Evolutionary conservation across 2,888 invertebrate genomes (phyloP).

Genomic region (Agonopterix arenella): DNA sequence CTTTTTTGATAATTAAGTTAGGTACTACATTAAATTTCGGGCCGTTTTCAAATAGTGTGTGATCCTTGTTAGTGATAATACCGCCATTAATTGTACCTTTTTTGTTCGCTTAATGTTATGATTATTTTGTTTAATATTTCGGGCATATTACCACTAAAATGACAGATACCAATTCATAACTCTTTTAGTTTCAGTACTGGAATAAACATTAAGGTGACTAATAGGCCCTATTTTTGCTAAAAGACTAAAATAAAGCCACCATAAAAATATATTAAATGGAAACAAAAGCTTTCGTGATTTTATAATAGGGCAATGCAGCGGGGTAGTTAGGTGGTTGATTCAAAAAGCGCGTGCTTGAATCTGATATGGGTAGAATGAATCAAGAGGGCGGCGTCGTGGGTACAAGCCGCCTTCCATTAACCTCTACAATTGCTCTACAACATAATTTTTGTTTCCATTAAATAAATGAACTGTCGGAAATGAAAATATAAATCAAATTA

Average conservation of each 20-base stretch:
- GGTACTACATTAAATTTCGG: too few species aligned
- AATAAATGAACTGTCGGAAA: constrained; percentile 50
- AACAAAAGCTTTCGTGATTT: constrained; percentile 28
- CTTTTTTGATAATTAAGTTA: too few species aligned
- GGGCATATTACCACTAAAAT: too few species aligned
- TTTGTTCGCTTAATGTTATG: too few species aligned
- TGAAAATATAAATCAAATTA: constrained; percentile 49
- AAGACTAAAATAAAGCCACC: constrained; percentile 4
- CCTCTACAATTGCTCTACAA: constrained; percentile 39
- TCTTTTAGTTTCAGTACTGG: too few species aligned
- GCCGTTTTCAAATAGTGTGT: too few species aligned
- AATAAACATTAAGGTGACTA: too few species aligned
- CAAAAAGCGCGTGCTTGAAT: constrained; percentile 53
- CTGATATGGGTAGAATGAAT: constrained; percentile 43
- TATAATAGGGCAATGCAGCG: constrained; percentile 26
- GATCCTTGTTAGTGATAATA: too few species aligned
- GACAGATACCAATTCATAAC: too few species aligned
- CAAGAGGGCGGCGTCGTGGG: constrained; percentile 25
- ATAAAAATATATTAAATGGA: constrained; percentile 19
- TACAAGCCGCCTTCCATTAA: constrained; percentile 35
- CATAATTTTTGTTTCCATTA: constrained; percentile 51
- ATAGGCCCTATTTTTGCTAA: too few species aligned
- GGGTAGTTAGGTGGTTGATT: constrained; percentile 32
- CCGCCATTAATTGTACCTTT: too few species aligned
- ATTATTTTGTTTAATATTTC: too few species aligned